Conservation (phyloP, 2,888 invertebrate species). For the Polydrusus cervinus region DNA sequence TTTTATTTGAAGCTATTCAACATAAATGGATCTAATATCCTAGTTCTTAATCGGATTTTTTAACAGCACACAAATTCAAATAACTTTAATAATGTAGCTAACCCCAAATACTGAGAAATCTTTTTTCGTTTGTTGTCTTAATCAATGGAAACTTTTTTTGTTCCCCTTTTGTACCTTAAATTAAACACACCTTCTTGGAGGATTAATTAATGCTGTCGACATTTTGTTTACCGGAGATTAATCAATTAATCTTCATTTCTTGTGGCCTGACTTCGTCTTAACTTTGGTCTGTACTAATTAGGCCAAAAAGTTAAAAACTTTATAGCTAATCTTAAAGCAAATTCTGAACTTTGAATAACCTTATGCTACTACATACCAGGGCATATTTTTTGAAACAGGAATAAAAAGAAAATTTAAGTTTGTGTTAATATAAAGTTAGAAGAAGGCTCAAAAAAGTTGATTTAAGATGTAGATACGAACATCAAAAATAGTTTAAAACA, state of each 20-base stretch:
- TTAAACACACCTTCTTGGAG: conserved; percentile 1
- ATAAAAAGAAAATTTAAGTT: too few species aligned
- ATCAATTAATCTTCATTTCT: conserved; percentile 31
- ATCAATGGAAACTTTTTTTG: background rate
- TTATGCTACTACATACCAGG: background rate
- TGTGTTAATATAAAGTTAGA: too few species aligned
- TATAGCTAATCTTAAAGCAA: background rate
- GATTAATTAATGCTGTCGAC: conserved; percentile 38
- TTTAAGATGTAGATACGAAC: too few species aligned
- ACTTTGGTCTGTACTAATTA: conserved; percentile 12
- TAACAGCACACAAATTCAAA: too few species aligned
- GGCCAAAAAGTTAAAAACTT: conserved; percentile 16
- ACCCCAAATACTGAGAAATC: too few species aligned
- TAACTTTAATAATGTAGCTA: too few species aligned
- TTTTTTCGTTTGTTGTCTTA: background rate
- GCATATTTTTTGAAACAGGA: too few species aligned
- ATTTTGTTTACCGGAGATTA: conserved; percentile 25
- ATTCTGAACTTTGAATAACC: background rate
- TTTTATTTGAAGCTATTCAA: too few species aligned
- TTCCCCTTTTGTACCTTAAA: background rate
- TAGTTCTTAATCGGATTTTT: too few species aligned
- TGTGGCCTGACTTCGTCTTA: background rate
- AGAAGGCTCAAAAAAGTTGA: too few species aligned
- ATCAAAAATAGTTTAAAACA: too few species aligned
- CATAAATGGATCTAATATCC: too few species aligned